A percentile compares a stretch with the other conserved stretches of the same genome.
phyloP scores from a whole-genome alignment of 2,888 invertebrate species.

The Biston stratarius region DNA sequence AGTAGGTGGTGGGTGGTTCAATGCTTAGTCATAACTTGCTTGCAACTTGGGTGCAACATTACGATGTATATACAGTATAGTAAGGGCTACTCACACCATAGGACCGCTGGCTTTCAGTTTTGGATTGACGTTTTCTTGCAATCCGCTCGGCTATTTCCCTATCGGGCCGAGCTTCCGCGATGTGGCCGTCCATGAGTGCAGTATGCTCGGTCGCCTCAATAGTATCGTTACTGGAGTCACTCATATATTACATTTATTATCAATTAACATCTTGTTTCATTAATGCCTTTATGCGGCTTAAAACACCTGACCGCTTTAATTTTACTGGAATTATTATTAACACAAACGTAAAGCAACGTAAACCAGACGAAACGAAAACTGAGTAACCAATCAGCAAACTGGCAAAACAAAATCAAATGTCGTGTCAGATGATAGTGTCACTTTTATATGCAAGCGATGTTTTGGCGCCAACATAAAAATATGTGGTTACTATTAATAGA shows the following conservation, averaged over 20 bases:
- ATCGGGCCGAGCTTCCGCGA: conserved; percentile 88
- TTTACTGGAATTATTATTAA: conserved; percentile 5
- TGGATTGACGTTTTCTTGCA: conserved; percentile 85
- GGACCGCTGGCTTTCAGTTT: conserved; percentile 79
- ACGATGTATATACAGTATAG: neutral
- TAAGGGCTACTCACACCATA: conserved; percentile 80
- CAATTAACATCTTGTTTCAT: conserved; percentile 56
- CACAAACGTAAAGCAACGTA: neutral
- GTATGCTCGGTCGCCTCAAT: conserved; percentile 91
- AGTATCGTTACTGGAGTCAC: conserved; percentile 79
- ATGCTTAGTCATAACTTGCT: conserved; percentile 26
- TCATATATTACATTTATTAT: conserved; percentile 72
- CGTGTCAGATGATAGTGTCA: no score
- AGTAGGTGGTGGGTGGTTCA: conserved; percentile 29
- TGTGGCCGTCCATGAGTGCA: conserved; percentile 95
- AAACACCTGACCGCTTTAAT: neutral
- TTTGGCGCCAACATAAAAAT: no score
- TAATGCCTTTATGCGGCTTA: conserved; percentile 1
- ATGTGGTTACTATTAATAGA: no score
- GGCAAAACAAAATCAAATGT: no score
- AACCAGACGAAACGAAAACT: neutral
- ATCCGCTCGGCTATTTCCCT: conserved; percentile 84
- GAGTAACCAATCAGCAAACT: neutral
- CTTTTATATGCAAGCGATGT: no score
- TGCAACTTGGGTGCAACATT: neutral